Evolutionary conservation across 2,888 invertebrate species (phyloP).

Genomic region (Leucozona laternaria): DNA sequence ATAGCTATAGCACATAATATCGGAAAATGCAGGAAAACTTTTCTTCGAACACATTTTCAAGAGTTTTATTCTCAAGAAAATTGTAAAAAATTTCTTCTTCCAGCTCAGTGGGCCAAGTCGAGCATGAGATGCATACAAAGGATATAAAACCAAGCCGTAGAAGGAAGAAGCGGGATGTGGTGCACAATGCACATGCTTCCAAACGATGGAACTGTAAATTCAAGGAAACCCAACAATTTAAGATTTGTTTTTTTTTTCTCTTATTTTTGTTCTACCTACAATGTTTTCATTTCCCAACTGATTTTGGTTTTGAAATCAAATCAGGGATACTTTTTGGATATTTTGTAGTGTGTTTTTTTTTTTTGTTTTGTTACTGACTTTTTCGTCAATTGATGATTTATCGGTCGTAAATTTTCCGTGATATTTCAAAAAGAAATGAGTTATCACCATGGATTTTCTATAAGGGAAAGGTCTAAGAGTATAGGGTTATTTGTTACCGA

Average conservation of each 20-base stretch:
- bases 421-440: constrained; percentile 14
- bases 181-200: constrained; percentile 51
- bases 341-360: too few species aligned
- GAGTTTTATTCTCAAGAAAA: constrained; percentile 37
- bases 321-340: constrained; percentile 19
- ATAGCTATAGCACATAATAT: neutral
- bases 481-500: constrained; percentile 1
- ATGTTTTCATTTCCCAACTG: constrained; percentile 41
- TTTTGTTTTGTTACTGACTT: neutral
- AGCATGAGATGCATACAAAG: constrained; percentile 43
- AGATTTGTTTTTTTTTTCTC: neutral
- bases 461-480: neutral
- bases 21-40: constrained; percentile 18
- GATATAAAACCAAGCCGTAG: constrained; percentile 16
- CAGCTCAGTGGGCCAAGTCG: constrained; percentile 57
- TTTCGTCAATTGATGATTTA: constrained; percentile 64
- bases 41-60: constrained; percentile 29
- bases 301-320: constrained; percentile 50
- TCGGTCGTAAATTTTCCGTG: constrained; percentile 51
- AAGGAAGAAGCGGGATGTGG: neutral
- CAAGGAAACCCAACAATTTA: constrained; percentile 40
- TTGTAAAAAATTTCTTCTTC: constrained; percentile 52
- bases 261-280: neutral
- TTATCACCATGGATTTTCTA: constrained; percentile 24
- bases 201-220: constrained; percentile 39